A percentile compares a stretch with the other conserved stretches of the same genome.
Evolutionary conservation across 2,888 invertebrate species (phyloP).

Genomic region (Merodon equestris): DNA sequence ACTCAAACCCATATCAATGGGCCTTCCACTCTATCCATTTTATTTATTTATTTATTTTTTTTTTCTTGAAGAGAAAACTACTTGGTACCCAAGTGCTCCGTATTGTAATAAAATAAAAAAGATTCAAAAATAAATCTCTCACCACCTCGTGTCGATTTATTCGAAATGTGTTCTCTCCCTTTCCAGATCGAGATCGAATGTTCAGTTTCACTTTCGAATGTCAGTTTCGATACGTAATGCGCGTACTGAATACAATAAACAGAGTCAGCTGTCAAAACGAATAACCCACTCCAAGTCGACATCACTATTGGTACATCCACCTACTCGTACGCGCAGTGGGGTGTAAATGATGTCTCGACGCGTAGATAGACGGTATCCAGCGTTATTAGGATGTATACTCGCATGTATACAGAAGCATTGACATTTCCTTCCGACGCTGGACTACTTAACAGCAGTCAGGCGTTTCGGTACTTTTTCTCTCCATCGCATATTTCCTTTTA

Average conservation of each 20-base stretch:
- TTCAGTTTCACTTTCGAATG: constrained; percentile 48
- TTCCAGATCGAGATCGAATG: constrained; percentile 20
- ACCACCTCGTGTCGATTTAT: not conserved
- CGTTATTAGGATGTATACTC: too few species aligned
- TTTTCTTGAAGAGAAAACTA: not conserved
- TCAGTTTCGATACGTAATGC: constrained; percentile 41
- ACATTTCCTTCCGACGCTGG: constrained; percentile 57
- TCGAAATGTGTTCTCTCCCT: too few species aligned
- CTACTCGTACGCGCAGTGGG: too few species aligned
- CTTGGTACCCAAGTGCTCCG: constrained; percentile 8
- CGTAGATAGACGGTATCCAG: too few species aligned
- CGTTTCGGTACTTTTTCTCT: not conserved
- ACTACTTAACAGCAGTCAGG: constrained; percentile 32
- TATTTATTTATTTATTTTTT: too few species aligned
- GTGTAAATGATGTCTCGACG: too few species aligned
- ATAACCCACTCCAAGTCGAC: constrained; percentile 13
- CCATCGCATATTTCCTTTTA: too few species aligned
- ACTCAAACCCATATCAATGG: too few species aligned
- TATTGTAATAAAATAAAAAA: constrained; percentile 33
- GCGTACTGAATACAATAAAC: too few species aligned
- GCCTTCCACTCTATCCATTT: too few species aligned
- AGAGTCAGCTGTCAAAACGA: constrained; percentile 31
- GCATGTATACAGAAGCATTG: constrained; percentile 14
- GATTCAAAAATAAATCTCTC: constrained; percentile 50
- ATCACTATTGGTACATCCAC: too few species aligned